These are phyloP conservation scores for Tetanocera ferruginea DNA, from an alignment of 2,888 invertebrate species.

Conservation along the genomic window DNA sequence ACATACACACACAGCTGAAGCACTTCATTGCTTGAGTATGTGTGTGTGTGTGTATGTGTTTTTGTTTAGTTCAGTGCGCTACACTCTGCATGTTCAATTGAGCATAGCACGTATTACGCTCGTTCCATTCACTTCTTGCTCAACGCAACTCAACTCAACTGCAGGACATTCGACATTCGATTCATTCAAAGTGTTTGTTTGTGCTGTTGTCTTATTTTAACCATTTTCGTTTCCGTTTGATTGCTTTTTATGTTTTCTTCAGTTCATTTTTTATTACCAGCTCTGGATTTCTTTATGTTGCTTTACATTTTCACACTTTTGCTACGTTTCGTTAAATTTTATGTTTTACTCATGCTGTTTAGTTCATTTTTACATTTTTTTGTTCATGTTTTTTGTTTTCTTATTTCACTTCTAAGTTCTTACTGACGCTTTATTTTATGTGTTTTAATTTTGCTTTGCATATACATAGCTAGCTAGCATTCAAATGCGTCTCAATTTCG, in stretches of 20 bases:
- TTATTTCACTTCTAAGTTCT: conserved; percentile 7
- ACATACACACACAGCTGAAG: conserved; percentile 33
- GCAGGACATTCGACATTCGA: not conserved
- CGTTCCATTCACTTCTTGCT: not conserved
- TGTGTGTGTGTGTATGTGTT: conserved; percentile 2
- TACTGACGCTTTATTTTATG: conserved; percentile 22
- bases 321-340: conserved; percentile 42
- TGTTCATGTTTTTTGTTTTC: conserved; percentile 7
- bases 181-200: too few species aligned
- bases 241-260: conserved; percentile 43
- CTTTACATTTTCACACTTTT: conserved; percentile 47
- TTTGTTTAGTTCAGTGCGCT: conserved; percentile 33
- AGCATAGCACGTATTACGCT: conserved; percentile 36
- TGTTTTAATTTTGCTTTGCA: conserved; percentile 13
- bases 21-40: conserved; percentile 9
- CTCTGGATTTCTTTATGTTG: conserved; percentile 29
- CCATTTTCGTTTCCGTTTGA: conserved; percentile 45
- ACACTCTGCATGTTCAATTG: conserved; percentile 47
- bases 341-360: conserved; percentile 35
- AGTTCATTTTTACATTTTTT: conserved; percentile 26
- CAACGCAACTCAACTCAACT: not conserved
- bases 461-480: not conserved
- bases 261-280: conserved; percentile 15
- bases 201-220: conserved; percentile 36
- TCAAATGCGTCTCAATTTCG: conserved; percentile 19